Conservation (phyloP, 2,888 invertebrate genomes). For the Macropis europaea region DNA sequence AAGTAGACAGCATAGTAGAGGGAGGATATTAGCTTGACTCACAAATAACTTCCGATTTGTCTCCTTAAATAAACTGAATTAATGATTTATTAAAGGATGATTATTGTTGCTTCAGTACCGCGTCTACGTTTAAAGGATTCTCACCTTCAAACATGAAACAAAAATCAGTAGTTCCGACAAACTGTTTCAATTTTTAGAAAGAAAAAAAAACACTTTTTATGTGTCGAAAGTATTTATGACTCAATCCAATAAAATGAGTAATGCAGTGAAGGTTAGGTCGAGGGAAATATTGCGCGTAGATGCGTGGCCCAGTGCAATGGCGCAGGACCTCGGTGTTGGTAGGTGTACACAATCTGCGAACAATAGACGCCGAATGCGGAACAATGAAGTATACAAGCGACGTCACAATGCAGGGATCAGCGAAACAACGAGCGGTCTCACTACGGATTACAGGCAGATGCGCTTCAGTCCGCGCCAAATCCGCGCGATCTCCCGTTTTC, state of each 20-base stretch:
- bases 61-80: too few relatives aligned
- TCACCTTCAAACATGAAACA: too few relatives aligned
- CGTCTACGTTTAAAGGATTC: too few relatives aligned
- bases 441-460: constrained; percentile 76
- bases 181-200: too few relatives aligned
- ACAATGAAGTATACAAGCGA: constrained; percentile 74
- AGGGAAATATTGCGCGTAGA: constrained; percentile 22
- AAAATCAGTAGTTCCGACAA: too few relatives aligned
- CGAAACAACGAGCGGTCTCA: constrained; percentile 77
- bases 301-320: constrained; percentile 48
- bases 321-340: constrained; percentile 53
- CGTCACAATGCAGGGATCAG: constrained; percentile 75
- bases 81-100: too few relatives aligned
- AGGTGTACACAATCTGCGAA: constrained; percentile 74
- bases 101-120: too few relatives aligned
- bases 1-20: neutral
- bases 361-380: constrained; percentile 71
- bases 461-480: constrained; percentile 61
- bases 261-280: neutral
- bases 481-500: constrained; percentile 34
- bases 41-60: too few relatives aligned
- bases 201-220: too few relatives aligned
- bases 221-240: too few relatives aligned
- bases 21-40: neutral
- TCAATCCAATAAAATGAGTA: constrained; percentile 19